Evolutionary conservation across 2,888 invertebrate genomes (phyloP), one percentile per base, ranked within the genome.

Genomic region (Onchidella celtica): DNA sequence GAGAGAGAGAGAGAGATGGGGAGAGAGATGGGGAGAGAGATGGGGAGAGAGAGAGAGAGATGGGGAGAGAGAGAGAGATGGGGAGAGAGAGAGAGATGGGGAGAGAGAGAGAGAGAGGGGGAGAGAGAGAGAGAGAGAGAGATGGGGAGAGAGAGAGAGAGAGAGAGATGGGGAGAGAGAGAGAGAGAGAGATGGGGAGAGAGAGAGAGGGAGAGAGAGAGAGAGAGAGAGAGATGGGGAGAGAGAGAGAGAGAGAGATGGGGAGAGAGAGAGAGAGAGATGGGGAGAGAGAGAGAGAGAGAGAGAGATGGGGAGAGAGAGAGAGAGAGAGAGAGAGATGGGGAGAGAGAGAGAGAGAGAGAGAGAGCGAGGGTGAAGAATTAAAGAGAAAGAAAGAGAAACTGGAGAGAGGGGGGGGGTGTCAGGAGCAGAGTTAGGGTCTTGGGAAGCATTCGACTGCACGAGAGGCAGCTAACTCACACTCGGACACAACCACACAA

Each of bases 81-180:
- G 40, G 29, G 24, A 34, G n/a, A 74, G 1, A 14, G n/a, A 57
- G 32, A 32, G 34, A 59, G 34, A 27, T 29, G 68, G n/a, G 27
- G n/a, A 29, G 29, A 24, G 27, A 32, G 24, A 32, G 32, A 3
- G 29, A 74, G 29, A n/a, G n/a, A 68, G 27, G 38, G 29, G 38
- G 57, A 68, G 24, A 9, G 24, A 14, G 24, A 63, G 63, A 47
- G 27, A 72, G 72, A 72, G 24, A 57, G 55, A 79, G 59, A 79
- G 59, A 61, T 29, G 36, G 34, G 32, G 47, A 29, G 63, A 63
- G 14, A 72, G 72, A 55, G 14, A 79, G 70, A 79, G 38, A 24
- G 47, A 79, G 63, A 70, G 57, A 57, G 66, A 66, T 40, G 21
- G 40, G n/a, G 29, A 34, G 68, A 68, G 21, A 24, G 32, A 69